Evolutionary conservation across 2,888 invertebrate species (phyloP).

Genomic region (Sinotaia quadrata): DNA sequence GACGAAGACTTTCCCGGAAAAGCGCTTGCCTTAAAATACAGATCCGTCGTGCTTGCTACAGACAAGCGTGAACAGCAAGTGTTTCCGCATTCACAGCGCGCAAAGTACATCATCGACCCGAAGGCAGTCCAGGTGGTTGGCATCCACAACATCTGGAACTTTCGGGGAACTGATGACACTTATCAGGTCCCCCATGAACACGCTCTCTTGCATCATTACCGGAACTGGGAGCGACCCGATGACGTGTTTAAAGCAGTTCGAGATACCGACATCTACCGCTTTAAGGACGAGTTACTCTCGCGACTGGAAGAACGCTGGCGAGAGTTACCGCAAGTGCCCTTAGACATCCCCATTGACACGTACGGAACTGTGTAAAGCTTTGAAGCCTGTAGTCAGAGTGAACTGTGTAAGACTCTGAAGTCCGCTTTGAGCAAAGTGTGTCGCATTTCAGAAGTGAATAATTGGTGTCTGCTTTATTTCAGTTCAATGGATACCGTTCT

Average conservation of each 20-base stretch:
- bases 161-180: constrained; percentile 14
- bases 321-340: constrained; percentile 26
- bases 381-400: background rate
- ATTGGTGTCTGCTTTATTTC: too few species aligned
- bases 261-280: constrained; percentile 38
- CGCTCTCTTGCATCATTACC: constrained; percentile 57
- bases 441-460: too few species aligned
- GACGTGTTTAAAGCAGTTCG: constrained; percentile 27
- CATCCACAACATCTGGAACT: constrained; percentile 51
- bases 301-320: constrained; percentile 38
- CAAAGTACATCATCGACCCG: constrained; percentile 57
- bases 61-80: constrained; percentile 44
- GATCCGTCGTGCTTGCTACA: constrained; percentile 50
- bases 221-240: constrained; percentile 47
- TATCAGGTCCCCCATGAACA: constrained; percentile 20
- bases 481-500: too few species aligned
- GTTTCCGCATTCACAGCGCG: constrained; percentile 39
- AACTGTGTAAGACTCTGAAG: too few species aligned
- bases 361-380: constrained; percentile 26
- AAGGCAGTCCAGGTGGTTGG: constrained; percentile 43
- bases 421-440: too few species aligned
- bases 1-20: constrained; percentile 34
- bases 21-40: constrained; percentile 40
- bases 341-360: constrained; percentile 30
- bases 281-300: constrained; percentile 36